Base-by-base conservation (phyloP, 2,113 vertebrate species). In the Mugil cephalus region DNA sequence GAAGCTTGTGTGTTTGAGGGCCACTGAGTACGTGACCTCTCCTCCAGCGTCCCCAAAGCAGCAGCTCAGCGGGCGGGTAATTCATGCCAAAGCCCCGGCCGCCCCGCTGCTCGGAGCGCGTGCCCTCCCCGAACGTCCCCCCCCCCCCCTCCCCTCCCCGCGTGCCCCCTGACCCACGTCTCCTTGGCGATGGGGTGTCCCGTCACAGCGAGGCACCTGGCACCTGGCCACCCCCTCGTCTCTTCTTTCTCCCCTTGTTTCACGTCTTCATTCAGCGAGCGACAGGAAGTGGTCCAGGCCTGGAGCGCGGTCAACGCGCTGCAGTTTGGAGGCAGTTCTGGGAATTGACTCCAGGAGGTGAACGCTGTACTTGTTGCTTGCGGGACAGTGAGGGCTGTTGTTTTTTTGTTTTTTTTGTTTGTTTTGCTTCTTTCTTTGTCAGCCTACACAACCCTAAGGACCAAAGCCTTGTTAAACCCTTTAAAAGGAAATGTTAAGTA, bases 191-290 rank as follows among this genome's bases (percentile, higher is more conserved):
- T 73, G 78, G 79, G 80, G 75, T 65, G 87, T 81, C 83, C 82
- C 68, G 1, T 85, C 85, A 74, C 82, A 74, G 68, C 42, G 68
- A 72, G n/a, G 85, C 85, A 90, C 85, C 91, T 89, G 82, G 87
- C 86, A 79, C 82, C 83, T 95, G 95, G 95, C 95, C 96, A 77
- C 48, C 74, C 60, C 53, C 67, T 38, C 48, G 58, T 40, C 51
- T 39, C 42, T 18, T 38, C 19, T 68, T 48, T 21, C 35, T 52
- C 53, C 39, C 21, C 69, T 46, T 77, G 76, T 69, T 80, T 67
- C 64, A 83, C 74, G 64, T 88, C 77, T 86, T 82, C 60, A 84
- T 82, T 74, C 67, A 40, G 43, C 48, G 56, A 60, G 67, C 10
- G 14, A 61, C 69, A 61, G 77, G 84, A 74, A 56, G 71, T 42